These are phyloP conservation scores for Eubasilissa splendida DNA, from an alignment of 2,888 invertebrate genomes.

Conservation along the genomic window DNA sequence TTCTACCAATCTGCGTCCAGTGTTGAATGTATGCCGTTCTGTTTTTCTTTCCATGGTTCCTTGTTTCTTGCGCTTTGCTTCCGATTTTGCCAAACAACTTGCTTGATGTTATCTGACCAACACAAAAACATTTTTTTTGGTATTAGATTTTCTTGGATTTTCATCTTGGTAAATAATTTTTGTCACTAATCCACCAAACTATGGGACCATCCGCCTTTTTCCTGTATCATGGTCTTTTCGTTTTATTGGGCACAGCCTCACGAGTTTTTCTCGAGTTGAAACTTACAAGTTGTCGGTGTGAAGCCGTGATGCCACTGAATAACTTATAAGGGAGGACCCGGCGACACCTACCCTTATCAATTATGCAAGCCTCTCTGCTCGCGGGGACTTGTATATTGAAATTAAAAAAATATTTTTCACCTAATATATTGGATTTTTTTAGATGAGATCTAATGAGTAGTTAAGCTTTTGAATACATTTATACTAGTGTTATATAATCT, in stretches of 20 bases:
- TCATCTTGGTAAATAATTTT: not conserved
- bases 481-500: too few species aligned
- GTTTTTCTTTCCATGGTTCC: too few species aligned
- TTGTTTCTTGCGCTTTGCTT: too few species aligned
- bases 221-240: conserved; percentile 34
- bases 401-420: conserved; percentile 28
- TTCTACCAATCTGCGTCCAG: too few species aligned
- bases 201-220: not conserved
- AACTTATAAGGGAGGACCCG: conserved; percentile 40
- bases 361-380: conserved; percentile 48
- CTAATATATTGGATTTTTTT: too few species aligned
- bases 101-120: too few species aligned
- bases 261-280: conserved; percentile 49
- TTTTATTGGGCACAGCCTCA: conserved; percentile 39
- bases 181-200: conserved; percentile 8
- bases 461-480: too few species aligned
- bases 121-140: too few species aligned
- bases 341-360: conserved; percentile 53
- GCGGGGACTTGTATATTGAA: conserved; percentile 31
- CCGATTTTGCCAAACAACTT: too few species aligned
- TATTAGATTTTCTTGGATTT: too few species aligned
- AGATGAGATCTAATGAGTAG: too few species aligned
- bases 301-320: conserved; percentile 53
- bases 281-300: conserved; percentile 52
- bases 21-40: too few species aligned